Evolutionary conservation across 64 coral and sea anemone species (phyloP), one percentile per base, ranked within the genome.

Genomic region (Stylophora pistillata): DNA sequence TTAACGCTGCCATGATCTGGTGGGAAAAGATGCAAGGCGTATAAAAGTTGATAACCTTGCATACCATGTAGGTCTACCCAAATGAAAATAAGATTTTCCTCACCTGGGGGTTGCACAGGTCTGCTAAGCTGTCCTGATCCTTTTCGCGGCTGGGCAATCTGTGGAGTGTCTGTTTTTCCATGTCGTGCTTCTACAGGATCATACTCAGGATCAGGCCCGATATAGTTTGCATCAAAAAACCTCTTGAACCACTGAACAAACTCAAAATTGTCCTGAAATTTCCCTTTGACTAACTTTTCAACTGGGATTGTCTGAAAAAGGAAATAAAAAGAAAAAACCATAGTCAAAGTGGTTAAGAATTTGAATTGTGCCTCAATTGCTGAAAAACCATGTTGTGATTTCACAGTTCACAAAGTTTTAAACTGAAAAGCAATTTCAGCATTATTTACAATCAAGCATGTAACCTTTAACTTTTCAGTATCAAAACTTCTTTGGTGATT

Each of bases 201-300:
- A 79, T 99, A 99, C 12, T 86, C 93, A 47, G 92, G 94, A 25
- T 89, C 97, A 65, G 89, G 94, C 1, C 97, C 97, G 85, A 65
- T 79, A 74, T 99, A 99, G 88, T 99, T 99, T 30, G 97, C 97
- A 93, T 99, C 97, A 88, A 99, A 99, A 74, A 99, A 99, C 55
- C 90, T 99, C 58, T 99, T 99, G 83, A 99, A 99, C 97, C 97
- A 99, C 72, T 99, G 97, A 53, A 95, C 62, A 86, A 99, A 99
- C 88, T 99, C 97, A 93, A 99, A 99, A 55, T 99, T 99, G 73
- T 99, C 97, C 75, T 99, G 97, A 78, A 99, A 99, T 76, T 86
- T 95, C 73, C 97, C 97, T 92, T 99, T 99, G 27, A 99, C 91
- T 57, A 99, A 91, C 47, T 93, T 99, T 61, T 99, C 97, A 55